phyloP scores from a whole-genome alignment of 1,140 invertebrate species.

The Mya arenaria region DNA sequence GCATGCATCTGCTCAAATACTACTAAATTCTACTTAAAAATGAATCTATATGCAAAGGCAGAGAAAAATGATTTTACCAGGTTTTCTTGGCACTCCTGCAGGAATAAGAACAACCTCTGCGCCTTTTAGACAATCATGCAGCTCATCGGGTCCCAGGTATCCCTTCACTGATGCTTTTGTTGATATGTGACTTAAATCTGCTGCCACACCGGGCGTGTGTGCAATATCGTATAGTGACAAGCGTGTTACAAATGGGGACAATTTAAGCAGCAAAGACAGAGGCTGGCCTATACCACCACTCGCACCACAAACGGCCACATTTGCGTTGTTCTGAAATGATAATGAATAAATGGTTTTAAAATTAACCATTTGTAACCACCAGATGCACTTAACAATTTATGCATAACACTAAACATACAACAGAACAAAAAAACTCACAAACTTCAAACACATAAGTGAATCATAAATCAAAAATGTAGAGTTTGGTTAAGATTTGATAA shows the following conservation, averaged over 20 bases:
- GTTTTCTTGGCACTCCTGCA: constrained; percentile 98
- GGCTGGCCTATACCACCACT: constrained; percentile 99
- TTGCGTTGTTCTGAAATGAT: constrained; percentile 79
- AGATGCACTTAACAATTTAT: too few species aligned
- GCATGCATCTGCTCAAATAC: too few species aligned
- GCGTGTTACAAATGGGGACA: constrained; percentile 91
- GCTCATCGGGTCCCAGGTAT: constrained; percentile 89
- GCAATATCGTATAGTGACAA: constrained; percentile 96
- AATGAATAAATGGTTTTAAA: background rate
- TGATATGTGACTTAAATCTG: constrained; percentile 98
- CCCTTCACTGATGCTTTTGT: constrained; percentile 92
- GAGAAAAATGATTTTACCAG: constrained; percentile 84
- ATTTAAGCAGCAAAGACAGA: constrained; percentile 96
- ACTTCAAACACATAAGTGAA: too few species aligned
- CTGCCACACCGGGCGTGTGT: constrained; percentile 97
- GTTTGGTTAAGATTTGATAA: too few species aligned
- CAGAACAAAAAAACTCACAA: too few species aligned
- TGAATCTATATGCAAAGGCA: background rate
- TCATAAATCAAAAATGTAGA: too few species aligned
- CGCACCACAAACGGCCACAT: constrained; percentile 98
- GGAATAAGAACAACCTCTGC: constrained; percentile 97
- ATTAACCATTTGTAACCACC: background rate
- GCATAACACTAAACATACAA: too few species aligned
- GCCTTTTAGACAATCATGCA: constrained; percentile 86
- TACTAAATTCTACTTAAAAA: too few species aligned